These are phyloP conservation scores for Clarias laeviceps DNA, from an alignment of 2,797 vertebrate species.

Conservation along the genomic window DNA sequence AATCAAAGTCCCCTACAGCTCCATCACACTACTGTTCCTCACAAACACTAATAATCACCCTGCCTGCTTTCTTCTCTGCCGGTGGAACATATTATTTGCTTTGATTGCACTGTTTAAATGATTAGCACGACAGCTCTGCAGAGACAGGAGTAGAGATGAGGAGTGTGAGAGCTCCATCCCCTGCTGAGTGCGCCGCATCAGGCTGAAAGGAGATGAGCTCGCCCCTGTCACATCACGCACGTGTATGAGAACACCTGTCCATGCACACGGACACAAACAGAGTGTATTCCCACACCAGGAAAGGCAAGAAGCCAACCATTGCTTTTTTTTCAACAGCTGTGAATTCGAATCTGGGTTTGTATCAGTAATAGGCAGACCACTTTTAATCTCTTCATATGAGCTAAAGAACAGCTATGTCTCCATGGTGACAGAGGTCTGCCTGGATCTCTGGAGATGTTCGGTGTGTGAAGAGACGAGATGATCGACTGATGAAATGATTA, in stretches of 20 bases:
- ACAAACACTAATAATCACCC: conserved; percentile 81
- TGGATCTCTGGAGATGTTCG: conserved; percentile 49
- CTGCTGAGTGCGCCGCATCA: conserved; percentile 69
- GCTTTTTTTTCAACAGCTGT: conserved; percentile 10
- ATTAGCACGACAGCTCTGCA: conserved; percentile 77
- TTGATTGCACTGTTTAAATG: conserved; percentile 85
- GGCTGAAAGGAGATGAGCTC: conserved; percentile 66
- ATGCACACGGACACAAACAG: conserved; percentile 63
- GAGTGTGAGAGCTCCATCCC: conserved; percentile 66
- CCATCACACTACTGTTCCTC: conserved; percentile 75
- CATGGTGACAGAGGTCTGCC: conserved; percentile 59
- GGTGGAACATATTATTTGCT: conserved; percentile 77
- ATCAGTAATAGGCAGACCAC: conserved; percentile 45
- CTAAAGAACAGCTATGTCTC: conserved; percentile 51
- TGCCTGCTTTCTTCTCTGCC: conserved; percentile 72
- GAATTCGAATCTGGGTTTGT: conserved; percentile 37
- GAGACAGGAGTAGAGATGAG: conserved; percentile 65
- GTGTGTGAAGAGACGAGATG: conserved; percentile 43
- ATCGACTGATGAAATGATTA: conserved; percentile 47
- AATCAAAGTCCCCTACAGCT: conserved; percentile 81
- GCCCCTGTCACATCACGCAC: conserved; percentile 76
- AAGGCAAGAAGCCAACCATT: conserved; percentile 15
- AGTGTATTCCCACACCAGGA: conserved; percentile 11
- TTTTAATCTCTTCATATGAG: conserved; percentile 53
- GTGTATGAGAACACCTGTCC: conserved; percentile 60